Conservation (phyloP, 1,140 invertebrate genomes). For the Laodelphax striatellus region DNA sequence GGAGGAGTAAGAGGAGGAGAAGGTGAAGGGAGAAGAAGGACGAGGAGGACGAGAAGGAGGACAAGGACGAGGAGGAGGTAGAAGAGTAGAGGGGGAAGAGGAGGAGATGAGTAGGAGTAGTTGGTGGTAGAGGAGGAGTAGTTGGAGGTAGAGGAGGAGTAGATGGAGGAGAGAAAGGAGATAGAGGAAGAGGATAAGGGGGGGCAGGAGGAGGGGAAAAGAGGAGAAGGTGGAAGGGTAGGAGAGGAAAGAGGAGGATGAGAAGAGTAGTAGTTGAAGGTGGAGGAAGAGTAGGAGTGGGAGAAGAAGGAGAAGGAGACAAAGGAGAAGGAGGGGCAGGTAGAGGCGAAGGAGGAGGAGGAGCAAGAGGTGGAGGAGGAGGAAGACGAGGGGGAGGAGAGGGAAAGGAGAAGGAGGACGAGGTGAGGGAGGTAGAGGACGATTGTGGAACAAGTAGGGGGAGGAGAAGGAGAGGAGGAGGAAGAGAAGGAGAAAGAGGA, state of each 20-base stretch:
- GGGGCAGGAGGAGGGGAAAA: too few species aligned
- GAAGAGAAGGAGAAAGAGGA: not conserved
- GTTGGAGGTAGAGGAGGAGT: not conserved
- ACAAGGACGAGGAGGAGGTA: too few species aligned
- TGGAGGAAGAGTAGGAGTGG: not conserved
- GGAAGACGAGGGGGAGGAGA: not conserved
- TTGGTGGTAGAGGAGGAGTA: not conserved
- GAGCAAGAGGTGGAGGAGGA: not conserved
- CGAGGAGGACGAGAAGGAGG: not conserved
- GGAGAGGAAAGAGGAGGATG: not conserved
- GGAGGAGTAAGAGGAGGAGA: not conserved
- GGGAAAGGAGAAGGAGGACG: not conserved
- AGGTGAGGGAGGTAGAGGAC: not conserved
- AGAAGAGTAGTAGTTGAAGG: not conserved
- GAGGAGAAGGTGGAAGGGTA: not conserved
- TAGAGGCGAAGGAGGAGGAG: not conserved
- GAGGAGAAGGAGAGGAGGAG: not conserved
- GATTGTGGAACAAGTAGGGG: too few species aligned
- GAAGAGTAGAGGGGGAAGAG: too few species aligned
- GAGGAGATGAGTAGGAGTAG: not conserved
- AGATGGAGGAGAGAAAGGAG: not conserved
- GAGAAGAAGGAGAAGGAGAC: not conserved
- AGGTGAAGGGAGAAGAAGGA: not conserved
- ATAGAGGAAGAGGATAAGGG: too few species aligned
- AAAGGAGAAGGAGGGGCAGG: not conserved